These are phyloP conservation scores for Seriola aureovittata DNA, from an alignment of 2,113 vertebrate genomes.

Conservation along the genomic window DNA sequence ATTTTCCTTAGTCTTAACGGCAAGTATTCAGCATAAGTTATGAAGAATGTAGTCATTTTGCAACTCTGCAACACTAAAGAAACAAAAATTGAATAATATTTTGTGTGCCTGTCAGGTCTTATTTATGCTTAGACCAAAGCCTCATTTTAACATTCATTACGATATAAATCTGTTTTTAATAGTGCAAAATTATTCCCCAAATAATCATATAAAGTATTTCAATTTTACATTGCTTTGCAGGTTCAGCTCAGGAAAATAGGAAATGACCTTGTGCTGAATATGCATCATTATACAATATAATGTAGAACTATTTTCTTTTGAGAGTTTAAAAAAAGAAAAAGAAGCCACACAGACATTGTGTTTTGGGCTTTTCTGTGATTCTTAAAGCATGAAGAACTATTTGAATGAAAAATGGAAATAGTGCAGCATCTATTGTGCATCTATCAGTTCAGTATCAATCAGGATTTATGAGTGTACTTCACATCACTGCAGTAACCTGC, in stretches of 20 bases:
- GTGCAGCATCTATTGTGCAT: background rate
- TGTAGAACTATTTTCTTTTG: background rate
- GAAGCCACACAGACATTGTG: background rate
- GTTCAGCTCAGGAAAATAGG: background rate
- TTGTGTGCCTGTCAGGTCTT: background rate
- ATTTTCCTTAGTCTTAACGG: background rate
- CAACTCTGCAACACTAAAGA: background rate
- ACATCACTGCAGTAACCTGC: constrained; percentile 7
- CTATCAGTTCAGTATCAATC: background rate
- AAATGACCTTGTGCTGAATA: background rate
- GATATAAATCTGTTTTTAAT: background rate
- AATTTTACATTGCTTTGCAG: background rate
- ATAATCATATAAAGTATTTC: background rate
- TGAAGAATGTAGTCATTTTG: background rate
- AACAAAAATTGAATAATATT: background rate
- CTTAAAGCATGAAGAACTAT: background rate
- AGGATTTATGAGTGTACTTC: background rate
- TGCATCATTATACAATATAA: background rate
- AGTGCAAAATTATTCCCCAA: background rate
- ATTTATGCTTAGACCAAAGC: background rate
- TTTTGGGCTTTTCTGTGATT: background rate
- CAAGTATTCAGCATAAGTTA: background rate
- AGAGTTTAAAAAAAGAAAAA: background rate
- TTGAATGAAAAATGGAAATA: background rate
- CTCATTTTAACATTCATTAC: background rate